These are phyloP conservation scores for Halcyon malimbica DNA, from an alignment of 2,113 vertebrate genomes.

Conservation along the genomic window DNA sequence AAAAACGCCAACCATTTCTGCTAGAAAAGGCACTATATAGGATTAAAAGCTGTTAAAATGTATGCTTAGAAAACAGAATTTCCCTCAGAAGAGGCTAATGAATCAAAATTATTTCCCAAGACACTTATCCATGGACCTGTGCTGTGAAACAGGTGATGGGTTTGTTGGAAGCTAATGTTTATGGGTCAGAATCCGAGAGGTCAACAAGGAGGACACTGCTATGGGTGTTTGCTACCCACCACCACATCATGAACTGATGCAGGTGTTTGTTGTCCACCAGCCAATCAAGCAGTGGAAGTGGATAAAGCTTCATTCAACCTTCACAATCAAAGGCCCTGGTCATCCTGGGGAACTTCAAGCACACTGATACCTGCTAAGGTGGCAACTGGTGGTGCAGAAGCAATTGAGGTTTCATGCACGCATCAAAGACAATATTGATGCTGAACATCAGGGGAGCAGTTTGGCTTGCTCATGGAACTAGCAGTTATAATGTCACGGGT, in stretches of 20 bases:
- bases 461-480: not conserved
- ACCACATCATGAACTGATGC: not conserved
- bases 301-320: not conserved
- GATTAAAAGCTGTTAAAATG: not conserved
- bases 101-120: not conserved
- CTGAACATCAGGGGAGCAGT: not conserved
- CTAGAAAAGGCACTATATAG: not conserved
- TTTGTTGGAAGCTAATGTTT: not conserved
- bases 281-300: not conserved
- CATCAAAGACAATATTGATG: not conserved
- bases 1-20: not conserved
- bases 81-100: not conserved
- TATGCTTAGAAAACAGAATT: not conserved
- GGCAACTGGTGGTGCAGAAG: not conserved
- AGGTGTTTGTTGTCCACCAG: not conserved
- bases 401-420: rapidly evolving
- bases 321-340: not conserved
- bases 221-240: not conserved
- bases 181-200: not conserved
- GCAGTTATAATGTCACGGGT: not conserved
- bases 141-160: not conserved
- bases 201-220: not conserved
- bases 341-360: not conserved
- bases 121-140: not conserved
- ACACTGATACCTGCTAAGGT: not conserved